phyloP scores from a whole-genome alignment of 2,797 vertebrate genomes.

The Pteronotus mesoamericanus region DNA sequence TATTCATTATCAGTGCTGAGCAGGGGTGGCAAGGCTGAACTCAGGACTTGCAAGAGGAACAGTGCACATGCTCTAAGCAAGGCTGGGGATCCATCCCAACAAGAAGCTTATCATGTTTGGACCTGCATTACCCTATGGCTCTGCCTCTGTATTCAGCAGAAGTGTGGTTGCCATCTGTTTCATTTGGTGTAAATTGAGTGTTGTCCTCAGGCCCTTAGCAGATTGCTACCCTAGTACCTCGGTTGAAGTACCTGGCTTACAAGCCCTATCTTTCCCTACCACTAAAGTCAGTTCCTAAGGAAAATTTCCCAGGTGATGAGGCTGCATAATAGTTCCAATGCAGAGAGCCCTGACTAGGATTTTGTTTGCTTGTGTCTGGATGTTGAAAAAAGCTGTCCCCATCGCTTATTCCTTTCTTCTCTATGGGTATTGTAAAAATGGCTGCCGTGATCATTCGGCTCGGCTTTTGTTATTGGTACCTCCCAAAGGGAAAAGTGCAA shows the following conservation, averaged over 20 bases:
- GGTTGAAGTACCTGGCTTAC: constrained; percentile 17
- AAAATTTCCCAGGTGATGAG: constrained; percentile 41
- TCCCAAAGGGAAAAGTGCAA: constrained; percentile 72
- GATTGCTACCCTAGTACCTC: constrained; percentile 25
- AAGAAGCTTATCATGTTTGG: neutral
- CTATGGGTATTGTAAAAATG: constrained; percentile 61
- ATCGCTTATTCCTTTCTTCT: constrained; percentile 43
- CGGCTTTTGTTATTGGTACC: constrained; percentile 57
- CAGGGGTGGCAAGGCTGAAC: constrained; percentile 27
- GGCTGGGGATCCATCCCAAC: constrained; percentile 31
- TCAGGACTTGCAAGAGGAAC: neutral
- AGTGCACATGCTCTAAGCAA: neutral
- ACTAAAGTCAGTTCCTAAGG: constrained; percentile 36
- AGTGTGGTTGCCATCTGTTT: constrained; percentile 24
- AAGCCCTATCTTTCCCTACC: constrained; percentile 48
- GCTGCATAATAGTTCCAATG: constrained; percentile 30
- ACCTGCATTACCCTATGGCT: constrained; percentile 6
- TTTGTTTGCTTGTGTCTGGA: constrained; percentile 66
- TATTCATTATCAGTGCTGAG: constrained; percentile 22
- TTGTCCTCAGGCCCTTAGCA: constrained; percentile 24
- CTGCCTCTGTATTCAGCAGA: neutral
- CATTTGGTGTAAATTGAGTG: constrained; percentile 35
- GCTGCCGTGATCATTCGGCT: constrained; percentile 64
- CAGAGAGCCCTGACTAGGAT: constrained; percentile 39
- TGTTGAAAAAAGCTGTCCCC: constrained; percentile 53